Evolutionary conservation across 2,888 invertebrate species (phyloP), one percentile per base, ranked within the genome.

Genomic region (Aradus depressus): DNA sequence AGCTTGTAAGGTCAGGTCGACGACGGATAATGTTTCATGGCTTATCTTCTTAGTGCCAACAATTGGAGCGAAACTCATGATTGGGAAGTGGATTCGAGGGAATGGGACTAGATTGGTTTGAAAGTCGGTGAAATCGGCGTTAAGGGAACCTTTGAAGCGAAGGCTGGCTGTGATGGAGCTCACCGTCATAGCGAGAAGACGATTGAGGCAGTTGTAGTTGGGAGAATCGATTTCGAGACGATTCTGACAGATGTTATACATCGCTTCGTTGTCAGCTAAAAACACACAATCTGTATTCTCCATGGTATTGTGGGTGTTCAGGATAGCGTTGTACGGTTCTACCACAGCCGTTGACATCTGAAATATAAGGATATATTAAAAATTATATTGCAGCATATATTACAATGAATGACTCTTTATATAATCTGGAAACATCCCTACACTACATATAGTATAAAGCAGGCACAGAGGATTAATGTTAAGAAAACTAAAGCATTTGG

Each of bases 301-400:
- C 70, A 93, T 75, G 23, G 91, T 90, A 16, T 86, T 85, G 69
- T 93, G 91, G 0, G 92, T 92, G 39, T 90, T 89, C 53, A 93
- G 67, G 50, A 91, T 80, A 0, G 92, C 84, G 67, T 93, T 93
- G 71, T 93, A 93, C 0, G 93, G 93, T 66, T 93, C 92, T 32
- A 93, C 92, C 5, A 93, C 91, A 0, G 92, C 89, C 1, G 92
- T 92, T 28, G 89, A 88, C 23, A 91, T 80, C 77, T 83, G 64
- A 6, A 64, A 64, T 16, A 35, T 35, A 6, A 8, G n/a, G 8
- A 35, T n/a, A n/a, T n/a, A n/a, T n/a, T n/a, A n/a, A 57, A 66
- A 64, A 5, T 63, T 62, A 51, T 62, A 61, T 51, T 63, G 62
- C 51, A 66, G 58, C 22, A 64, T 64, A 39, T 73, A 58, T 51